These are phyloP conservation scores for Cephus rjabovi DNA, from an alignment of 2,888 invertebrate species.

Conservation along the genomic window DNA sequence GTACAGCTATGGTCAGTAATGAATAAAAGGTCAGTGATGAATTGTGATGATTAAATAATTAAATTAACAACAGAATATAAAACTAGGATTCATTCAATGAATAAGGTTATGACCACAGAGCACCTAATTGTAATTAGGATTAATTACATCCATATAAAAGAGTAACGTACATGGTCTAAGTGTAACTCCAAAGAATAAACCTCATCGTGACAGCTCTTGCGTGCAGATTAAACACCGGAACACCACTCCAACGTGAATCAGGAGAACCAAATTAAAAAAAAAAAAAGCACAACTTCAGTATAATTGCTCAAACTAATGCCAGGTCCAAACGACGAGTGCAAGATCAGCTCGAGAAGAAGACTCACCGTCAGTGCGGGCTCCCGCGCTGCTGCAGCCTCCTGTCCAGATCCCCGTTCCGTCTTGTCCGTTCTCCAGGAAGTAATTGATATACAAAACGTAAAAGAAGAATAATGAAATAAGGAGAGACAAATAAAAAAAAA, in stretches of 20 bases:
- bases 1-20: not conserved
- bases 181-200: not conserved
- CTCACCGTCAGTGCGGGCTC: constrained; percentile 62
- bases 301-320: not conserved
- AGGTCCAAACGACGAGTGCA: not conserved
- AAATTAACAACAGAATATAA: not conserved
- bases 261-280: not conserved
- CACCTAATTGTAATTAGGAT: not conserved
- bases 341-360: not conserved
- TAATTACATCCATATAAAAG: not conserved
- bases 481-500: not conserved
- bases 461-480: not conserved
- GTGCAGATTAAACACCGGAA: not conserved
- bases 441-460: constrained; percentile 13
- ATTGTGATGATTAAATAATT: not conserved
- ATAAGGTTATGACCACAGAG: not conserved
- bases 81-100: not conserved
- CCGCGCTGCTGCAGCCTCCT: constrained; percentile 22
- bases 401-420: not conserved
- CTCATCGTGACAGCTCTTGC: not conserved
- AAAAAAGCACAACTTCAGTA: not conserved
- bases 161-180: not conserved
- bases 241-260: not conserved
- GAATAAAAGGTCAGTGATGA: not conserved
- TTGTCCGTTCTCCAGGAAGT: constrained; percentile 16